Evolutionary conservation across 2,888 invertebrate genomes (phyloP), one percentile per base, ranked within the genome.

Genomic region (Caenorhabditis sp.): DNA sequence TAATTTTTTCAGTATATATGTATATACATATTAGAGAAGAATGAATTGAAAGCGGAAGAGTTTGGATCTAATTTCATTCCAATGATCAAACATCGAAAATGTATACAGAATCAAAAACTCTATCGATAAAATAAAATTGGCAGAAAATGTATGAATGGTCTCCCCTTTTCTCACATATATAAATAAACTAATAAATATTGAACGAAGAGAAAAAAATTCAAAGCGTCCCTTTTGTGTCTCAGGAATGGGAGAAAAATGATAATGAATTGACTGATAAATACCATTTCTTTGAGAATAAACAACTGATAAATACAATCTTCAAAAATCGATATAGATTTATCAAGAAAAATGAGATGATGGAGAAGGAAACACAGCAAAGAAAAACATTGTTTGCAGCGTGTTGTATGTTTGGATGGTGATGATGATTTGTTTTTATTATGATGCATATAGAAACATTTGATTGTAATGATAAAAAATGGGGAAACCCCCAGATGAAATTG

Each of bases 401-500:
- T 20, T 20, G 56, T 21, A 27, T 56, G 20, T 20, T 20, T 26
- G 50, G 63, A 38, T 21, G 25, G 14, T 10, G 20, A 5, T 25
- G 52, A 63, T 27, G 17, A 26, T 21, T 20, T 54, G 54, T 50
- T 38, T 10, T 54, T 43, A 54, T 23, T 50, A 53, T 26, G 50
- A 27, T 26, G 50, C 25, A 54, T 49, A 26, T 57, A 38, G 56
- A 63, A 38, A 54, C 21, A 17, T 26, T 27, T 26, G 58, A 64
- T 58, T 58, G 50, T 58, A 49, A 20, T 52, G 25, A n/a, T 64
- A 58, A 64, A 52, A 64, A n/a, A n/a, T n/a, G n/a, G n/a, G n/a
- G n/a, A n/a, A n/a, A n/a, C n/a, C n/a, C n/a, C n/a, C n/a, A n/a
- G n/a, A n/a, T n/a, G n/a, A n/a, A n/a, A n/a, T n/a, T n/a, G n/a